Percentiles rank a stretch among this genome's conserved stretches.
Conservation (phyloP, 2,888 invertebrate genomes). For the Pterobdella sp. region DNA sequence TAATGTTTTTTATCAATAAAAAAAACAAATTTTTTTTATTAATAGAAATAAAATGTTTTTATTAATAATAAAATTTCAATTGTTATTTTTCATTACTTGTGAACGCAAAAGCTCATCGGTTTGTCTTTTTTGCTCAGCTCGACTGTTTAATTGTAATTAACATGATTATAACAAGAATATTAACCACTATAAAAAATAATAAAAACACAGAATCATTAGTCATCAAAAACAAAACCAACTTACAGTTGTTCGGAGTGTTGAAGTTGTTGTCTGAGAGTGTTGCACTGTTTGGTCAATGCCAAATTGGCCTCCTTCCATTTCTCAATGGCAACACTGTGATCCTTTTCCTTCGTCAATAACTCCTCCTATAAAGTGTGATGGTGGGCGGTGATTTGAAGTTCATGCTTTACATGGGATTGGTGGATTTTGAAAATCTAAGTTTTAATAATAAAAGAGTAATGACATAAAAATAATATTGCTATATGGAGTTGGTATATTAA, state of each 20-base stretch:
- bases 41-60: too few species aligned
- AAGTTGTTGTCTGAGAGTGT: neutral
- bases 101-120: neutral
- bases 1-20: too few species aligned
- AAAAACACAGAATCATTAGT: neutral
- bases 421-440: too few species aligned
- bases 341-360: neutral
- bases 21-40: too few species aligned
- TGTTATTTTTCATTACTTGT: too few species aligned
- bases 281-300: neutral
- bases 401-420: too few species aligned
- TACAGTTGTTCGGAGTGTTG: neutral
- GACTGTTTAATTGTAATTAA: neutral
- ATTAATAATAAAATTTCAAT: too few species aligned
- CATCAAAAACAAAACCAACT: neutral
- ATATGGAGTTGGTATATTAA: too few species aligned
- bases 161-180: neutral
- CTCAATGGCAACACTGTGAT: neutral
- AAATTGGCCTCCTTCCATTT: neutral
- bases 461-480: too few species aligned
- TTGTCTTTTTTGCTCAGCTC: neutral
- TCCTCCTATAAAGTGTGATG: too few species aligned
- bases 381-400: too few species aligned
- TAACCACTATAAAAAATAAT: neutral
- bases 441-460: too few species aligned